A percentile compares a stretch with the other conserved stretches of the same genome.
These are phyloP conservation scores for Batillaria attramentaria DNA, from an alignment of 1,140 invertebrate genomes.

Conservation along the genomic window DNA sequence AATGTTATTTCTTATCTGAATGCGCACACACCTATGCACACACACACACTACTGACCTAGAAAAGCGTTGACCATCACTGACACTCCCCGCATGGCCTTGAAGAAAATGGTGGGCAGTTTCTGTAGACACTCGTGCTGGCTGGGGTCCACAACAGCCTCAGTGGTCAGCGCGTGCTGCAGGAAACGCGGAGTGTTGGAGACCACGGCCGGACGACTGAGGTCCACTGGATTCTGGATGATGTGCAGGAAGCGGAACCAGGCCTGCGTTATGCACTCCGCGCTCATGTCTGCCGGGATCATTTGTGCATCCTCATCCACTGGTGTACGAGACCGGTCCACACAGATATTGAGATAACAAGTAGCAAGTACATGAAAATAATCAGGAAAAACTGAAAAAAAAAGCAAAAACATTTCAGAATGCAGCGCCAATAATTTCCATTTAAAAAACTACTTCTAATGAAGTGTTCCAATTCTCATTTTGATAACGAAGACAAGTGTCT, in stretches of 20 bases:
- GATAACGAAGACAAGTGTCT: no score
- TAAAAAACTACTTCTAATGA: no score
- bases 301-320: slow-evolving; percentile 88
- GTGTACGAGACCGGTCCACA: no score
- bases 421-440: no score
- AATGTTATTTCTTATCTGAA: not conserved
- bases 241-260: slow-evolving; percentile 94
- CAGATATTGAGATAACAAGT: no score
- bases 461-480: no score
- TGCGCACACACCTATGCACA: not conserved
- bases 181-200: slow-evolving; percentile 89
- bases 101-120: slow-evolving; percentile 90
- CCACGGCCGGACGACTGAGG: slow-evolving; percentile 87
- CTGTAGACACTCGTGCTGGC: slow-evolving; percentile 92
- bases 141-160: slow-evolving; percentile 80
- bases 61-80: slow-evolving; percentile 95
- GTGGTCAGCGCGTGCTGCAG: slow-evolving; percentile 75
- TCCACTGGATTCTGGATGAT: slow-evolving; percentile 95
- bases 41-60: slow-evolving; percentile 86
- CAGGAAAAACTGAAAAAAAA: no score
- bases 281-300: slow-evolving; percentile 87
- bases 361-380: no score
- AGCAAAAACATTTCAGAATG: no score
- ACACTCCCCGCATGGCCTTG: slow-evolving; percentile 93
- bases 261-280: slow-evolving; percentile 91